Percentiles rank a stretch among this genome's conserved stretches.
Conservation (phyloP, 2,113 vertebrate genomes). For the Carassius auratus region DNA sequence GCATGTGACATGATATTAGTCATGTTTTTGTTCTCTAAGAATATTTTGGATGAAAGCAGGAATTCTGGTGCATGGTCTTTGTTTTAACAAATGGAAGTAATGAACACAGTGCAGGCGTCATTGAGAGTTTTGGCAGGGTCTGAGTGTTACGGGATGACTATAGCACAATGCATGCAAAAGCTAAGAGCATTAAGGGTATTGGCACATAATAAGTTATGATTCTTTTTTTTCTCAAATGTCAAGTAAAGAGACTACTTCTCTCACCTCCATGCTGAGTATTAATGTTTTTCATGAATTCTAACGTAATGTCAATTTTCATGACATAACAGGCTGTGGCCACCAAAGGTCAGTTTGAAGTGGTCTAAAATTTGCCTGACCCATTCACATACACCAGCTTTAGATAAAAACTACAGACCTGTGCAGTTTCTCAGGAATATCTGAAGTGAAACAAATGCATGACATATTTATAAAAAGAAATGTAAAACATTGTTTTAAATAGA, state of each 20-base stretch:
- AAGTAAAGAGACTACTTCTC: neutral
- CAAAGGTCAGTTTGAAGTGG: slow-evolving; percentile 21
- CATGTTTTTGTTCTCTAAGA: neutral
- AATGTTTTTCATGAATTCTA: neutral
- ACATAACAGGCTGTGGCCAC: slow-evolving; percentile 23
- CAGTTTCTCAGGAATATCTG: too few relatives aligned
- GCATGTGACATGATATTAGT: neutral
- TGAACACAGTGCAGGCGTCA: neutral
- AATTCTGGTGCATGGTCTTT: neutral
- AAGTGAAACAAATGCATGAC: too few relatives aligned
- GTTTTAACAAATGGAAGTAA: neutral
- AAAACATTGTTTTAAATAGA: too few relatives aligned
- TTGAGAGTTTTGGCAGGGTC: neutral
- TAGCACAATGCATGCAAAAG: neutral
- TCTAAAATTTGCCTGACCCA: neutral
- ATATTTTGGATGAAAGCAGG: neutral
- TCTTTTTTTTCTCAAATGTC: neutral
- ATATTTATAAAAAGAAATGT: too few relatives aligned
- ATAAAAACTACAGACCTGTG: neutral
- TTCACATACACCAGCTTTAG: neutral
- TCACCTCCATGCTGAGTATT: neutral
- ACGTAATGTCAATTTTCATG: neutral
- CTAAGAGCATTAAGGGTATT: neutral
- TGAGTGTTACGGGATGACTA: neutral
- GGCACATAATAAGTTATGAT: too few relatives aligned